Evolutionary conservation across 2,888 invertebrate species (phyloP), one percentile per base, ranked within the genome.

Genomic region (Drosophila recens): DNA sequence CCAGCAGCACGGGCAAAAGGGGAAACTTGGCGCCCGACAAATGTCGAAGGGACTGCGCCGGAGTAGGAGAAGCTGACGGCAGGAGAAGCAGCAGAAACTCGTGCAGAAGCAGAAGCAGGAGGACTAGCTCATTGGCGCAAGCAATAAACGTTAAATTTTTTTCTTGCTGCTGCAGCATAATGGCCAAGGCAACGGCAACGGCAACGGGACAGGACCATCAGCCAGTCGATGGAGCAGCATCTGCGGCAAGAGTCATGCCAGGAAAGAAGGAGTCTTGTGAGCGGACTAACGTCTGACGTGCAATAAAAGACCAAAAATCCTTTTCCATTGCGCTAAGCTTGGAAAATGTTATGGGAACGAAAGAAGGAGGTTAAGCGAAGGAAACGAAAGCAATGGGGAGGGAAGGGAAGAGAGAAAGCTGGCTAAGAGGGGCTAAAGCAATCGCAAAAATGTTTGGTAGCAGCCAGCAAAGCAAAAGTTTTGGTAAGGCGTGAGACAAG

Each of bases 81-180:
- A 46, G 62, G 27, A 67, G 59, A 52, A 62, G 62, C 17, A 30
- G 51, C n/a, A 38, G 64, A 10, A 48, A 11, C 27, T 33, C 40
- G 20, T 20, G 63, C 40, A 43, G 40, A 15, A 34, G 73, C 63
- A 74, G 82, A 63, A 70, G 75, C 56, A 67, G 77, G 59, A 79
- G 85, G 75, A 72, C 82, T 75, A 82, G 79, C 87, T 89, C 88
- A 87, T 89, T 89, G 85, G 89, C 85, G 86, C 88, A 80, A 81
- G 90, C 85, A 88, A 90, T 90, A 82, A 88, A 89, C 88, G 85
- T 90, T 83, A 87, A 85, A 87, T 90, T 89, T 84, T 85, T 85
- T 86, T 77, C 65, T 75, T 85, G 77, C 80, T 89, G 71, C 82
- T 79, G 79, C 87, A 87, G 84, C 75, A 85, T 90, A 81, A 90